These are phyloP conservation scores for Antigone vipio DNA, from an alignment of 2,113 vertebrate species.

Conservation along the genomic window DNA sequence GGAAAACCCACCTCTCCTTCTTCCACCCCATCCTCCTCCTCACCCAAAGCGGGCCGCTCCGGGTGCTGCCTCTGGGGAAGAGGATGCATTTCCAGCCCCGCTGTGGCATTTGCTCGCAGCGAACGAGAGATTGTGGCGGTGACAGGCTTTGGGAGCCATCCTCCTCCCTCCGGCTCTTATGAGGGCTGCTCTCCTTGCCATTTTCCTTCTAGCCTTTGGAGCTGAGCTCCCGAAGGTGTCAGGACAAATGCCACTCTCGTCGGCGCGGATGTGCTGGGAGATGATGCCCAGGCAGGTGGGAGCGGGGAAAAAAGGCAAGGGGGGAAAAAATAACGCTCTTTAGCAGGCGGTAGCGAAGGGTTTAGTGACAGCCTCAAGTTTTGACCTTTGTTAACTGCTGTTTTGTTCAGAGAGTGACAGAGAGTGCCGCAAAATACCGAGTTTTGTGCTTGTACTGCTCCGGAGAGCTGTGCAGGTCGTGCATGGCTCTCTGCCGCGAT, in stretches of 20 bases:
- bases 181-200: not conserved
- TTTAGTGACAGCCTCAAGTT: slow-evolving; percentile 21
- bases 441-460: not conserved
- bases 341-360: not conserved
- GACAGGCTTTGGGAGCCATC: not conserved
- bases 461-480: not conserved
- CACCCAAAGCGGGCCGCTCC: accelerated
- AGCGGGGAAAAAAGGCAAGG: not conserved
- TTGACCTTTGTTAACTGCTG: slow-evolving; percentile 62
- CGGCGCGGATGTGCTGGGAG: accelerated
- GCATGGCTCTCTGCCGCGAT: not conserved
- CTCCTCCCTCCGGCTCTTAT: not conserved
- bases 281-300: not conserved
- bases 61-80: not conserved
- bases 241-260: slow-evolving; percentile 2
- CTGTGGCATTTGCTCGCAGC: not conserved
- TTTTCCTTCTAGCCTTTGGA: not conserved
- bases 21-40: not conserved
- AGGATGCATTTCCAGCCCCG: not conserved
- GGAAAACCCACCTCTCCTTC: not conserved
- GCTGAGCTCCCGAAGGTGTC: not conserved
- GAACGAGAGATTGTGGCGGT: accelerated
- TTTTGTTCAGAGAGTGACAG: slow-evolving; percentile 46
- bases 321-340: not conserved
- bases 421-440: not conserved